Conservation (phyloP, 1,140 invertebrate species). For the Bombus consobrinus region DNA sequence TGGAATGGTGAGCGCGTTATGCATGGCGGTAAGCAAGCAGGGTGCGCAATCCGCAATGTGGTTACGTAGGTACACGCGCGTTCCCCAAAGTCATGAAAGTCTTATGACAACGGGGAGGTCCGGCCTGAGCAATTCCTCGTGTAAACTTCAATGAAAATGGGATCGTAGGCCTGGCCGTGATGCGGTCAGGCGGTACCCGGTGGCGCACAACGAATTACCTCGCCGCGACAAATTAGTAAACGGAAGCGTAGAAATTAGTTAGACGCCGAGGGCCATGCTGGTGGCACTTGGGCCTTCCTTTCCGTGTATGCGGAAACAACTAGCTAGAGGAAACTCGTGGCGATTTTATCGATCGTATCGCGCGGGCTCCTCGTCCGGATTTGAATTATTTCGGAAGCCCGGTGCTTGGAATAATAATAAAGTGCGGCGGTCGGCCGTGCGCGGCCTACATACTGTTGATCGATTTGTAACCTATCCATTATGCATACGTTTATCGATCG, state of each 20-base stretch:
- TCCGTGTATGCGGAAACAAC: slow-evolving; percentile 7
- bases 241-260: slow-evolving; percentile 57
- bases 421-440: neutral
- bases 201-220: slow-evolving; percentile 48
- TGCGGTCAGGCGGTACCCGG: neutral
- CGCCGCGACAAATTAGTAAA: slow-evolving; percentile 61
- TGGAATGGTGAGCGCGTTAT: slow-evolving; percentile 53
- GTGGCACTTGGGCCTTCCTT: slow-evolving; percentile 1
- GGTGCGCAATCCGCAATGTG: slow-evolving; percentile 48
- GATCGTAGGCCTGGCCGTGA: slow-evolving; percentile 28
- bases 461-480: slow-evolving; percentile 40
- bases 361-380: neutral
- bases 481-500: slow-evolving; percentile 39
- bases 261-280: slow-evolving; percentile 2
- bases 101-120: slow-evolving; percentile 66
- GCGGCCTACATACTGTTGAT: neutral
- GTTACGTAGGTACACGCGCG: slow-evolving; percentile 58
- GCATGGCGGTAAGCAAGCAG: slow-evolving; percentile 39
- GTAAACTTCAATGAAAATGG: slow-evolving; percentile 71
- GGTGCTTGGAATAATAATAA: slow-evolving; percentile 49
- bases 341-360: slow-evolving; percentile 50
- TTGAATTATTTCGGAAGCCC: slow-evolving; percentile 36
- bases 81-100: slow-evolving; percentile 71
- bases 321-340: neutral
- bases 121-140: slow-evolving; percentile 63